These are phyloP conservation scores for Cebus imitator DNA, from an alignment of 2,113 vertebrate species.

Conservation along the genomic window DNA sequence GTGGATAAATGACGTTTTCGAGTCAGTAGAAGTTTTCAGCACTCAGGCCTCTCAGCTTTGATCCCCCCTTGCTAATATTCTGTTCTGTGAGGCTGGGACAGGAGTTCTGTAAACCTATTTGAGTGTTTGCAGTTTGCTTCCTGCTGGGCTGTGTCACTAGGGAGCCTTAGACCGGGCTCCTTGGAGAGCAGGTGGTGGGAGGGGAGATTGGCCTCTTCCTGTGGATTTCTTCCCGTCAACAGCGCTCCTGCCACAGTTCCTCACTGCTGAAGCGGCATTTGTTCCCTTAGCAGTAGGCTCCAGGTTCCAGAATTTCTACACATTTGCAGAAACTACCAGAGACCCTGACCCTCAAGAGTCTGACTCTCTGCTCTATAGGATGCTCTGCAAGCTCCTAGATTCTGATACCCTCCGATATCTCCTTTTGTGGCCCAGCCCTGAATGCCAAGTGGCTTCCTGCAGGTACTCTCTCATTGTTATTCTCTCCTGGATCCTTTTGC, in stretches of 20 bases:
- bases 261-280: too few species aligned
- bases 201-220: not conserved
- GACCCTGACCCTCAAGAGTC: not conserved
- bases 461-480: not conserved
- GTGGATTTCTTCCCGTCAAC: rapidly evolving
- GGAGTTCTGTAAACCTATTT: not conserved
- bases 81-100: rapidly evolving
- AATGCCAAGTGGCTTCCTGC: not conserved
- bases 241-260: rapidly evolving
- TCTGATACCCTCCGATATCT: not conserved
- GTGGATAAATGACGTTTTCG: not conserved
- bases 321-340: too few species aligned
- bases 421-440: not conserved
- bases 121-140: rapidly evolving
- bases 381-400: rapidly evolving
- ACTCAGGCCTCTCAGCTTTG: not conserved
- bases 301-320: not conserved
- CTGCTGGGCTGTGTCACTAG: rapidly evolving
- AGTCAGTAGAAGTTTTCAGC: too few species aligned
- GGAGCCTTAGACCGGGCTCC: rapidly evolving
- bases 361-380: rapidly evolving
- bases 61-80: rapidly evolving
- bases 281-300: too few species aligned
- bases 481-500: rapidly evolving
- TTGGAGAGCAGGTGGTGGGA: rapidly evolving